These are phyloP conservation scores for Ligdia adustata DNA, from an alignment of 2,888 invertebrate genomes.

Conservation along the genomic window DNA sequence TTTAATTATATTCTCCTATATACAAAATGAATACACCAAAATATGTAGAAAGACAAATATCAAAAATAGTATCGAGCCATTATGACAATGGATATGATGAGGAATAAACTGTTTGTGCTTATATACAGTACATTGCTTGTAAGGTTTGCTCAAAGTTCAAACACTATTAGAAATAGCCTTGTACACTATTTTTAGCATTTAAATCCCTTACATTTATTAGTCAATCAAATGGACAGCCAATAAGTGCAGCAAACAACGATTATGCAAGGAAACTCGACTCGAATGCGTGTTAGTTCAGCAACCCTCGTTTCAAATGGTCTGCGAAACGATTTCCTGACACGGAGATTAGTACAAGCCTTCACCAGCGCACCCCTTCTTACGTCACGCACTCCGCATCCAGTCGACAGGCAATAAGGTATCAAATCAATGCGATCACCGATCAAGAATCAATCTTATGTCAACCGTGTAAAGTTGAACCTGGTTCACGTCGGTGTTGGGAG, in stretches of 20 bases:
- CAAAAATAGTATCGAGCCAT: too few relatives aligned
- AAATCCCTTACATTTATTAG: slow-evolving; percentile 40
- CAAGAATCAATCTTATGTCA: slow-evolving; percentile 54
- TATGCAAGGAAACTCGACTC: slow-evolving; percentile 74
- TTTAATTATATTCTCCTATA: too few relatives aligned
- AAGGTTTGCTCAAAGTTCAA: too few relatives aligned
- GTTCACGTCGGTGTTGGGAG: slow-evolving; percentile 26
- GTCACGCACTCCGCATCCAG: slow-evolving; percentile 77
- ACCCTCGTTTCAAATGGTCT: slow-evolving; percentile 81
- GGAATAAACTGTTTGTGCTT: too few relatives aligned
- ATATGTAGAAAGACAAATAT: too few relatives aligned
- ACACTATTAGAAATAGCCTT: too few relatives aligned
- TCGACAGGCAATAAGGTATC: slow-evolving; percentile 55
- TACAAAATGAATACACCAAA: too few relatives aligned
- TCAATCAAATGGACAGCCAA: slow-evolving; percentile 56
- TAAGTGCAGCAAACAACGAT: slow-evolving; percentile 68
- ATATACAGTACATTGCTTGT: too few relatives aligned
- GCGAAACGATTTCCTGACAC: slow-evolving; percentile 84
- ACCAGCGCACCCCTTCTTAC: slow-evolving; percentile 81
- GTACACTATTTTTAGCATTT: slow-evolving; percentile 7
- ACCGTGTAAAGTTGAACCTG: slow-evolving; percentile 56
- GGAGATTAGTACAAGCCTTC: slow-evolving; percentile 84
- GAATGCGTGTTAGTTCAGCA: slow-evolving; percentile 76
- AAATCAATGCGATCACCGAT: slow-evolving; percentile 55
- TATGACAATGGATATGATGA: too few relatives aligned